Evolutionary conservation across 2,888 invertebrate species (phyloP), one percentile per base, ranked within the genome.

Genomic region (Caenorhabditis auriculariae): DNA sequence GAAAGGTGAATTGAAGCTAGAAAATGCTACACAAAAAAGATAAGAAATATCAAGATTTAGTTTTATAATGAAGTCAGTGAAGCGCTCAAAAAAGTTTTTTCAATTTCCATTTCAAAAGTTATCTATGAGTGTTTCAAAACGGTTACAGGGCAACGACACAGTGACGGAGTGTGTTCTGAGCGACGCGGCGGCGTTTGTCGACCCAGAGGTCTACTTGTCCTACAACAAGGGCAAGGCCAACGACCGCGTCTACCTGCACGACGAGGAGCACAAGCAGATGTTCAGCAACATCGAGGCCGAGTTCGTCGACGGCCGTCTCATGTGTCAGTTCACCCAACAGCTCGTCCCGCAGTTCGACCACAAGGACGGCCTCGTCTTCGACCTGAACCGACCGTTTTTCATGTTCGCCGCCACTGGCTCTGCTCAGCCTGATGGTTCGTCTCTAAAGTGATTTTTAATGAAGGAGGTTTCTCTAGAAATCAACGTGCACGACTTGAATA

Each of bases 371-470:
- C 43, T 69, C 15, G 63, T 79, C 27, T 74, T 73, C 73, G 65
- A 69, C 54, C 48, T 78, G 35, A 71, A 78, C 52, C 45, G 59
- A 24, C 66, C 69, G 6, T 78, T 68, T 49, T 79, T 61, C 59
- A 54, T 78, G 37, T 69, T 78, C 62, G 78, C 74, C 12, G 78
- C 78, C 2, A 78, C 78, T 21, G 78, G 78, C 44, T 63, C 69
- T 2, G 74, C 76, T 42, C 78, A 79, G 46, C 77, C 78, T 3
- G 77, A 77, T 62, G 77, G 77, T 78, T 43, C 44, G 66, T 46
- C n/a, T 12, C 7, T 23, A 27, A 42, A 12, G 15, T 21, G 21
- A 39, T 45, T 46, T 52, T 39, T 7, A 21, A 37, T n/a, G 12
- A n/a, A 29, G 27, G 5, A 27, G 15, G 21, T 15, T 12, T 54